Percentiles rank a stretch among this genome's conserved stretches.
Evolutionary conservation across 1,140 invertebrate genomes (phyloP).

Genomic region (Penaeus chinensis): DNA sequence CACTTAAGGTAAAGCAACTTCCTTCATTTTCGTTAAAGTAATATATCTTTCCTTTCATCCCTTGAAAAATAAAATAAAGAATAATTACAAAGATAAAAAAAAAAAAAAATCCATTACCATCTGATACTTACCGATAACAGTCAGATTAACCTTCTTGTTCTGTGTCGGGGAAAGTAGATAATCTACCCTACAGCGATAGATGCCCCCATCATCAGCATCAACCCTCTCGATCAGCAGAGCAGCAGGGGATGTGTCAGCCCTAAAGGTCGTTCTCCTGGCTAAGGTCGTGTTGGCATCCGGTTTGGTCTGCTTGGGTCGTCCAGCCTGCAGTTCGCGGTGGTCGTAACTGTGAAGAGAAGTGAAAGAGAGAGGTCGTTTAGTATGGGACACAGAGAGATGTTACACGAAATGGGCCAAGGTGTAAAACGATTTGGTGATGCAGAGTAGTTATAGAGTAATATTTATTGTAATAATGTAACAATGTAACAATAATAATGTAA

Average conservation of each 20-base stretch:
- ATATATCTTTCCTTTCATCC: too few relatives aligned
- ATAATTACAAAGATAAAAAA: background rate
- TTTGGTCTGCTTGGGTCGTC: conserved; percentile 60
- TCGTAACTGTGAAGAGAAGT: conserved; percentile 50
- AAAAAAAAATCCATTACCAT: background rate
- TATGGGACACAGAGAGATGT: too few relatives aligned
- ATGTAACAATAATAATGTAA: too few relatives aligned
- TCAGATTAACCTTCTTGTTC: conserved; percentile 86
- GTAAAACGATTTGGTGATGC: too few relatives aligned
- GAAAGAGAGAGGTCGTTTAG: background rate
- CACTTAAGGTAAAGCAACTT: too few relatives aligned
- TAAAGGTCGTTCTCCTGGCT: conserved; percentile 52
- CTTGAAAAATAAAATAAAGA: background rate
- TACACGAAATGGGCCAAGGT: too few relatives aligned
- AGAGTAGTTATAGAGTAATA: too few relatives aligned
- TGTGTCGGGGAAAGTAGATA: conserved; percentile 86
- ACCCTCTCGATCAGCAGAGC: conserved; percentile 56
- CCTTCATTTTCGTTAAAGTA: too few relatives aligned
- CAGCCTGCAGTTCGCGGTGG: conserved; percentile 58
- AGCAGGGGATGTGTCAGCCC: conserved; percentile 55
- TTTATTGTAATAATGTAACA: too few relatives aligned
- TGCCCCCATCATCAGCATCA: conserved; percentile 67
- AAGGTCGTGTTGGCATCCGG: conserved; percentile 58
- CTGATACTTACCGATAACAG: conserved; percentile 78
- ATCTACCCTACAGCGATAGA: conserved; percentile 80